A percentile compares a stretch with the other conserved stretches of the same genome.
Conservation (phyloP, 2,113 vertebrate species). For the Etia nguti region DNA sequence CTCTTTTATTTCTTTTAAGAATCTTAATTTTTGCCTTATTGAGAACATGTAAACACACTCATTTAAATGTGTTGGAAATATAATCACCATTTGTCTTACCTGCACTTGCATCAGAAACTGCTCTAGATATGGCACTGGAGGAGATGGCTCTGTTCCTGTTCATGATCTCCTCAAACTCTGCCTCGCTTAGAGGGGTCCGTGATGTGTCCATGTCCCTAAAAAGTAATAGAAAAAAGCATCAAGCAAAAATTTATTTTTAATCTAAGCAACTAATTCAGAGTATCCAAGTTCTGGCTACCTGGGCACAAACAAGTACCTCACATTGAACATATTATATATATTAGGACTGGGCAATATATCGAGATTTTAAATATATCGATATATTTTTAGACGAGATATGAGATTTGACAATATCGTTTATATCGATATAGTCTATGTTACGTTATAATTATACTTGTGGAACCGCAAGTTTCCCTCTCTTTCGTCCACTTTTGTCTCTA, state of each 20-base stretch:
- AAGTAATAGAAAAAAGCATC: not conserved
- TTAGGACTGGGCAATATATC: too few relatives aligned
- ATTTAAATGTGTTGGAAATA: not conserved
- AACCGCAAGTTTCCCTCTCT: too few relatives aligned
- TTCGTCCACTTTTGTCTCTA: too few relatives aligned
- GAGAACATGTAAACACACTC: not conserved
- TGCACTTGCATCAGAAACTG: slow-evolving; percentile 96
- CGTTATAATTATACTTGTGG: too few relatives aligned
- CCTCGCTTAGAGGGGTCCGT: slow-evolving; percentile 91
- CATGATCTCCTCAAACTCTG: slow-evolving; percentile 99
- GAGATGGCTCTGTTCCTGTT: slow-evolving; percentile 97
- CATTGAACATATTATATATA: too few relatives aligned
- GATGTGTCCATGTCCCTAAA: slow-evolving; percentile 95
- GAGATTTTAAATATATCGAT: too few relatives aligned
- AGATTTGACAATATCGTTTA: too few relatives aligned
- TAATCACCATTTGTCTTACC: slow-evolving; percentile 65
- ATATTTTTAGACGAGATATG: too few relatives aligned
- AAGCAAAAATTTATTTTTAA: not conserved
- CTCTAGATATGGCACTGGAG: slow-evolving; percentile 97
- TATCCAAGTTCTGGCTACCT: not conserved
- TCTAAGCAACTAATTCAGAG: not conserved
- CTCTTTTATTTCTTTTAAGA: not conserved
- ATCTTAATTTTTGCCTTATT: not conserved
- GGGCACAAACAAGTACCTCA: not conserved
- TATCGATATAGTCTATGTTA: too few relatives aligned